Conservation (phyloP, 2,113 vertebrate species). For the Caracal caracal region DNA sequence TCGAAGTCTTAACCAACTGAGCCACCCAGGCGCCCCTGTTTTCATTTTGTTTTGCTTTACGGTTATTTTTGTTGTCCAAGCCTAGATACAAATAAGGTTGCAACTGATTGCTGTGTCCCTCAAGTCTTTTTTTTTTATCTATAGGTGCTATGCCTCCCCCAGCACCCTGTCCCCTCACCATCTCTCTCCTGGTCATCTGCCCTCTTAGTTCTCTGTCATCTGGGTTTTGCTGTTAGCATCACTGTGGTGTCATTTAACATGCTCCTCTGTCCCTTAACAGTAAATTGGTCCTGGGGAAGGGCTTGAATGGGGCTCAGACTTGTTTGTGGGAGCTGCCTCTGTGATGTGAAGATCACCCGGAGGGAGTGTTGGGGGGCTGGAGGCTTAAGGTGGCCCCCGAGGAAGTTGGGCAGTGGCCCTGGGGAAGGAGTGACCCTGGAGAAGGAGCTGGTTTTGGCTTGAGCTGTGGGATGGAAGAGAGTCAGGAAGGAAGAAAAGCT, state of each 20-base stretch:
- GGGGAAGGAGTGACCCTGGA: background rate
- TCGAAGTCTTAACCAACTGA: too few species aligned
- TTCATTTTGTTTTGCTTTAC: background rate
- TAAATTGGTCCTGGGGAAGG: background rate
- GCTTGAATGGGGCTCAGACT: background rate
- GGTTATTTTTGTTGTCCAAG: background rate
- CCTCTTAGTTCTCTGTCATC: background rate
- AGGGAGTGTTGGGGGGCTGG: background rate
- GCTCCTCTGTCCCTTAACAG: background rate
- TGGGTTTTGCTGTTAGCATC: background rate
- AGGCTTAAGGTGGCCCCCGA: background rate
- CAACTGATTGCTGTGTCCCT: background rate
- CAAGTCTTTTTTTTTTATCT: background rate
- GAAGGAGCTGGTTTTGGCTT: background rate
- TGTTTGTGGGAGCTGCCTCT: background rate
- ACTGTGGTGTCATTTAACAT: background rate
- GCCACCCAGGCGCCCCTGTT: background rate
- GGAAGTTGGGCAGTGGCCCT: background rate
- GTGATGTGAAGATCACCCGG: background rate
- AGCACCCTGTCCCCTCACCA: background rate
- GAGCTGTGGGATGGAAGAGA: background rate
- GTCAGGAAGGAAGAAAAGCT: background rate
- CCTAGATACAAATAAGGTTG: background rate
- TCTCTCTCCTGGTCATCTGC: background rate
- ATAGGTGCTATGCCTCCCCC: too few species aligned